A percentile compares a stretch with the other conserved stretches of the same genome.
These are phyloP conservation scores for Tragelaphus scriptus DNA, from an alignment of 2,113 vertebrate genomes.

Conservation along the genomic window DNA sequence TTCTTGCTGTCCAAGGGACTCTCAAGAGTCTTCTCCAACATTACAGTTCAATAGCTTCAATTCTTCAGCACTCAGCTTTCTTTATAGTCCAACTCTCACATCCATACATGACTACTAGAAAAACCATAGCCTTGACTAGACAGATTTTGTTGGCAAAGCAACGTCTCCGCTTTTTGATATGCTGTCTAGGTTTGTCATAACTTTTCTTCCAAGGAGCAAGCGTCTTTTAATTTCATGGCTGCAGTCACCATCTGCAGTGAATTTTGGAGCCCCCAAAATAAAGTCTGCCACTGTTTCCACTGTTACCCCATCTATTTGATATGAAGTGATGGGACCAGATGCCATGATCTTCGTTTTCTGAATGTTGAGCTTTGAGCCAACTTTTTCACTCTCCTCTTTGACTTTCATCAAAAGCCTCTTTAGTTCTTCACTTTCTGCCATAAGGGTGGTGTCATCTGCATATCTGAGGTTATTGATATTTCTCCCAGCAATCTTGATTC, in stretches of 20 bases:
- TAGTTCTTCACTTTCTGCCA: background rate
- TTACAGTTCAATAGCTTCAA: background rate
- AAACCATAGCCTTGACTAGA: background rate
- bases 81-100: background rate
- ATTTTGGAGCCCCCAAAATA: background rate
- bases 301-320: background rate
- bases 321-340: background rate
- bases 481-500: background rate
- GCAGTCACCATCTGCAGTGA: background rate
- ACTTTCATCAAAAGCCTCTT: background rate
- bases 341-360: background rate
- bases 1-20: background rate
- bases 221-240: background rate
- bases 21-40: background rate
- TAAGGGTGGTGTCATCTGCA: background rate
- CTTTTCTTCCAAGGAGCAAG: background rate
- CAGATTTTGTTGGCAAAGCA: background rate
- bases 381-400: background rate
- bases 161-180: background rate
- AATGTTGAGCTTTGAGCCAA: background rate
- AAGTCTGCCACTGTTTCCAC: background rate
- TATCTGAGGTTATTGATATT: background rate
- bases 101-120: background rate
- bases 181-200: background rate
- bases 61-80: fast-evolving